Evolutionary conservation across 2,888 invertebrate genomes (phyloP).

Genomic region (Uloborus plumipes): DNA sequence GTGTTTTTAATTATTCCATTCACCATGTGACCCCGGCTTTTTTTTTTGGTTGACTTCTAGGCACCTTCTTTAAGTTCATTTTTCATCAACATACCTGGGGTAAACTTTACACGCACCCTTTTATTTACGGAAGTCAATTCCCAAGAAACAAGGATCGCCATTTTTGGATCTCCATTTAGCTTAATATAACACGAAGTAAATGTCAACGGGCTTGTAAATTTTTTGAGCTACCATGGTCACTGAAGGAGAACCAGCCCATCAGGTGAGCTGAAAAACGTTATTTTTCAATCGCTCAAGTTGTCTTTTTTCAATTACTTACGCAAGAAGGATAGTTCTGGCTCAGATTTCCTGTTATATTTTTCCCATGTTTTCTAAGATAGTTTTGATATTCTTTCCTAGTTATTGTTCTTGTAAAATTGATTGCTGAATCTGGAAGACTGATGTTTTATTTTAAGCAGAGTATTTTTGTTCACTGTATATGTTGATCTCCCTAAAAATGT

Average conservation of each 20-base stretch:
- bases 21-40: conserved; percentile 51
- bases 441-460: too few species aligned
- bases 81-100: neutral
- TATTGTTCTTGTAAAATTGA: too few species aligned
- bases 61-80: too few species aligned
- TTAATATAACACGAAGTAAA: conserved; percentile 11
- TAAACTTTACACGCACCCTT: neutral
- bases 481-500: too few species aligned
- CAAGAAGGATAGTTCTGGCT: too few species aligned
- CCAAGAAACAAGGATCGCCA: conserved; percentile 33
- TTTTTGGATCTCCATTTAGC: conserved; percentile 39
- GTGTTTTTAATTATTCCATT: conserved; percentile 38
- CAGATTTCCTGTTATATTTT: too few species aligned
- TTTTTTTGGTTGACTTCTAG: too few species aligned
- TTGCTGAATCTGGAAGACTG: too few species aligned
- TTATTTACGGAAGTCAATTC: conserved; percentile 4
- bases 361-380: too few species aligned
- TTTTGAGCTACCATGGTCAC: conserved; percentile 43
- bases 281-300: neutral
- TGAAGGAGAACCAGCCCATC: conserved; percentile 51
- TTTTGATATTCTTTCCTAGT: too few species aligned
- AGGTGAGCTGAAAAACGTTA: conserved; percentile 30
- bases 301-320: too few species aligned
- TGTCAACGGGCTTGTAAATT: conserved; percentile 46
- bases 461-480: too few species aligned